Percentiles rank a stretch among this genome's conserved stretches.
phyloP scores from a whole-genome alignment of 2,888 invertebrate genomes.

The Tuta absoluta region DNA sequence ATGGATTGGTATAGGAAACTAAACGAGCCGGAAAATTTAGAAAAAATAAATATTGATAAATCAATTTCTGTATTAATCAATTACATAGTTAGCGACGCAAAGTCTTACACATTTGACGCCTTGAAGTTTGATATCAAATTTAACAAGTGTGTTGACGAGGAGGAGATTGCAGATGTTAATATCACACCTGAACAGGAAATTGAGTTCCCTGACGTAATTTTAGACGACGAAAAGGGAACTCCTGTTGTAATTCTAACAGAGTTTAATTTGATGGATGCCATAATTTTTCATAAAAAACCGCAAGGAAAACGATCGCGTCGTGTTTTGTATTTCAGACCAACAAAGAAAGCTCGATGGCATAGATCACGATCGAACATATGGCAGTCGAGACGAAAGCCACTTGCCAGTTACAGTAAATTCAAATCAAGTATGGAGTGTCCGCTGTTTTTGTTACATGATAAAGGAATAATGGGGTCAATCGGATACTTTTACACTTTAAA shows the following conservation, averaged over 20 bases:
- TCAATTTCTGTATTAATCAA: constrained; percentile 50
- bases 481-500: constrained; percentile 54
- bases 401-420: constrained; percentile 50
- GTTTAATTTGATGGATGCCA: constrained; percentile 46
- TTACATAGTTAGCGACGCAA: constrained; percentile 48
- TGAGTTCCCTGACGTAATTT: constrained; percentile 52
- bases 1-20: constrained; percentile 44
- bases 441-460: constrained; percentile 46
- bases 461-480: constrained; percentile 47
- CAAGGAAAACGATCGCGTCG: too few relatives aligned
- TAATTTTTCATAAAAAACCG: constrained; percentile 42
- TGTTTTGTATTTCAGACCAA: too few relatives aligned
- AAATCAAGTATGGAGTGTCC: constrained; percentile 49
- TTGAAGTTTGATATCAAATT: constrained; percentile 46
- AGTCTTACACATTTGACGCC: constrained; percentile 50
- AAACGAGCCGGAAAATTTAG: constrained; percentile 22
- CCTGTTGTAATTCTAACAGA: constrained; percentile 49
- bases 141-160: constrained; percentile 37
- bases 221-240: constrained; percentile 50
- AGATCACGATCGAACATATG: too few relatives aligned
- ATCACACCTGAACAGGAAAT: constrained; percentile 49
- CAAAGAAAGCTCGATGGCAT: too few relatives aligned
- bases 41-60: constrained; percentile 47
- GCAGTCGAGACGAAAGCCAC: too few relatives aligned
- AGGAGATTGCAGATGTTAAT: constrained; percentile 42